Base-by-base conservation (phyloP, 2,888 invertebrate species). In the Apamea anceps region DNA sequence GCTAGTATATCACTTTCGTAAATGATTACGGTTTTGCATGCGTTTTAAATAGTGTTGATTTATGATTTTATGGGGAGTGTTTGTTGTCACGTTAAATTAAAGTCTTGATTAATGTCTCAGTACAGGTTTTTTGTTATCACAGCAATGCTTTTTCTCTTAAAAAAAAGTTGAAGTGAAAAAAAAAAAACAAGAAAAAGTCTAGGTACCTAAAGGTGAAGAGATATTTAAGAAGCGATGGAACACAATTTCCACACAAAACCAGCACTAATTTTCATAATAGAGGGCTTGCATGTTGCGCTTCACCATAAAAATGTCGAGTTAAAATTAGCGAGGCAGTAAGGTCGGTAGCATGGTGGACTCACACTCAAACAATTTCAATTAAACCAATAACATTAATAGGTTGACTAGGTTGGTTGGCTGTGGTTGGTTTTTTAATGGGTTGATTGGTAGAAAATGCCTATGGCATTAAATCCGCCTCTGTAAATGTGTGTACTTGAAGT, bases 1-100 rank as follows among this genome's bases (percentile, higher is more conserved):
- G 82, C 80, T 77, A 88, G 60, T 51, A 68, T 81, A 80, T 81
- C 63, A 80, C 80, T 73, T 86, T 62, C 42, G 66, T 73, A 68
- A 68, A 82, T 75, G 28, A 81, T 54, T 84, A 80, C 68, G 21
- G 51, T 66, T 83, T 79, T 68, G 74, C 81, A 66, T 73, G 54
- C 32, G 81, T 85, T 75, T 72, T 62, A 75, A 57, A 71, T 45
- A 76, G 67, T 83, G 67, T 72, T 72, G 72, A 76, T 79, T 74
- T 71, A 85, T 79, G 28, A 54, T 77, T 63, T 81, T 73, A 62
- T 57, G 48, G 37, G 21, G 28, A 54, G 5, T 37, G 45, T 68
- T 76, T 68, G 13, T 37, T 28, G 25, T 67, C 67, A 54, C 42
- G 51, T 67, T 67, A 45, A 45, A 70, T 82, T 51, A 51, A 65